Evolutionary conservation across 1,140 invertebrate species (phyloP).

Genomic region (Parasteatoda tepidariorum): DNA sequence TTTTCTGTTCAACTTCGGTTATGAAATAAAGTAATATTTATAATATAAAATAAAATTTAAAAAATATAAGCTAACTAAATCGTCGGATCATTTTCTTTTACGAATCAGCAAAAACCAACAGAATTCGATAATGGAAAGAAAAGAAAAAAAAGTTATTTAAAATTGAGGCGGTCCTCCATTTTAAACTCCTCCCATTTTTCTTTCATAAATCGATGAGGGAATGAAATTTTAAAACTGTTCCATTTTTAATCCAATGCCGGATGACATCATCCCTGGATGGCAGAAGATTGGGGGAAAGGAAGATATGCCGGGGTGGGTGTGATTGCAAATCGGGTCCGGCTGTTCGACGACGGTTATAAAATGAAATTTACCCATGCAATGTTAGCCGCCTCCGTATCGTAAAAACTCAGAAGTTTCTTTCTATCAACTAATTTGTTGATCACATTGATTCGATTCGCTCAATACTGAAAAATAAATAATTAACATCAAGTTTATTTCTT

Average conservation of each 20-base stretch:
- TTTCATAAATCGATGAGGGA: no score
- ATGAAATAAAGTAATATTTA: no score
- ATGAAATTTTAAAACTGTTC: slow-evolving; percentile 45
- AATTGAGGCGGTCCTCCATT: neutral
- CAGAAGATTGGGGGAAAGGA: neutral
- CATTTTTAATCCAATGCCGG: no score
- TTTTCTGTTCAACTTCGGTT: no score
- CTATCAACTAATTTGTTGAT: no score
- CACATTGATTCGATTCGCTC: no score
- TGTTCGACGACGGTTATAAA: slow-evolving; percentile 20
- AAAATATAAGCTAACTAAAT: no score
- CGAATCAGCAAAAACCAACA: no score
- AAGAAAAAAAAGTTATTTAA: neutral
- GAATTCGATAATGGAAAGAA: neutral
- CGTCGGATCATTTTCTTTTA: no score
- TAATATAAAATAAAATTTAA: no score
- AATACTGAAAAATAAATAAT: no score
- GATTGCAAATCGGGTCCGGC: slow-evolving; percentile 38
- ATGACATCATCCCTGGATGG: slow-evolving; percentile 17
- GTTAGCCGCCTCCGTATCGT: neutral
- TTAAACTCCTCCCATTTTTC: slow-evolving; percentile 11
- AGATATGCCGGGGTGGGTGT: slow-evolving; percentile 18
- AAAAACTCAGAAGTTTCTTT: neutral
- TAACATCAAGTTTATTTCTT: no score
- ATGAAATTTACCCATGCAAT: slow-evolving; percentile 3